phyloP scores from a whole-genome alignment of 2,113 vertebrate species.

The Alligator mississippiensis region DNA sequence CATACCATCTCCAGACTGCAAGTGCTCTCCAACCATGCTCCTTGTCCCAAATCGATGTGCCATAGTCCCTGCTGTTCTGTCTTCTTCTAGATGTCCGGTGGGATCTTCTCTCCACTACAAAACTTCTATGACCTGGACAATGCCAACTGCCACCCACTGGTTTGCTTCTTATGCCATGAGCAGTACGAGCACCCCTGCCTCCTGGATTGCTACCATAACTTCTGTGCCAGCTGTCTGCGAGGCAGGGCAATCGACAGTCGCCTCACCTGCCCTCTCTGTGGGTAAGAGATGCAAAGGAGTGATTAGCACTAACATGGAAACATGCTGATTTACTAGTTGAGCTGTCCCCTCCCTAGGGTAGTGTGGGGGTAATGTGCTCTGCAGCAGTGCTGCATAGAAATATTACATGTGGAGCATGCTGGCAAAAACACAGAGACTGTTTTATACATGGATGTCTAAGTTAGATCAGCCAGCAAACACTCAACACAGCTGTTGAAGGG shows the following conservation, averaged over 20 bases:
- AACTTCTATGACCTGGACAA: slow-evolving; percentile 81
- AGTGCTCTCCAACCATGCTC: not conserved
- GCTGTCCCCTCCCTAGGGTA: not conserved
- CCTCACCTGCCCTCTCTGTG: slow-evolving; percentile 89
- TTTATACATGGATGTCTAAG: not conserved
- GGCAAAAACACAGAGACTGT: not conserved
- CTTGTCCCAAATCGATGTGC: not conserved
- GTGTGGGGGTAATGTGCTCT: not conserved
- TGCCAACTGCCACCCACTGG: slow-evolving; percentile 84
- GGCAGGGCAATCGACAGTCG: slow-evolving; percentile 82
- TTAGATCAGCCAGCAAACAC: not conserved
- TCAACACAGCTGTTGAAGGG: not conserved
- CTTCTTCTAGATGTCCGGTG: slow-evolving; percentile 84
- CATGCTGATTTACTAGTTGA: not conserved
- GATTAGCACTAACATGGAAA: not conserved
- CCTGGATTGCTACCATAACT: slow-evolving; percentile 93
- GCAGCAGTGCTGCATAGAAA: not conserved
- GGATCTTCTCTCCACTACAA: slow-evolving; percentile 83
- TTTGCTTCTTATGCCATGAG: slow-evolving; percentile 90
- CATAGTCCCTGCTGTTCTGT: not conserved
- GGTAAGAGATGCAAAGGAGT: slow-evolving; percentile 73
- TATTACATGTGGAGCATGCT: not conserved
- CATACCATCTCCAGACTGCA: not conserved
- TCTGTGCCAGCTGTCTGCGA: slow-evolving; percentile 89
- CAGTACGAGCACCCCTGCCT: slow-evolving; percentile 91